phyloP scores from a whole-genome alignment of 2,113 vertebrate species.

The Mionectes macconnelli region DNA sequence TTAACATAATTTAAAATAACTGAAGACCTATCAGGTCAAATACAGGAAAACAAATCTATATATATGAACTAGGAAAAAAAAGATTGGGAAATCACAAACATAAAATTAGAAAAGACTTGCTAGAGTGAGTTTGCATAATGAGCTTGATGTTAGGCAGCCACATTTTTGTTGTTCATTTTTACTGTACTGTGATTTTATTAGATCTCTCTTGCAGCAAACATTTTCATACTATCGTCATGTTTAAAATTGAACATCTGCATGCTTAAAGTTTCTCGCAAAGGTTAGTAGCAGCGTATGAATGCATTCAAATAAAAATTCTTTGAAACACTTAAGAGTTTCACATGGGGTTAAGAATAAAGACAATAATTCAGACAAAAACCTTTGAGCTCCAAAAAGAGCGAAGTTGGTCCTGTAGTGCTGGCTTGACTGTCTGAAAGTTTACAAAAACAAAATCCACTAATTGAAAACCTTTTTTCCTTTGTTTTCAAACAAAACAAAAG shows the following conservation, averaged over 20 bases:
- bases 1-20: background rate
- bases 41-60: background rate
- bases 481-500: background rate
- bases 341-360: constrained; percentile 67
- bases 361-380: constrained; percentile 81
- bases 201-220: constrained; percentile 38
- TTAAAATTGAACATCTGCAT: constrained; percentile 61
- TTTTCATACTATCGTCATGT: constrained; percentile 5
- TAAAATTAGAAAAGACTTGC: constrained; percentile 70
- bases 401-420: constrained; percentile 81
- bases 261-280: constrained; percentile 63
- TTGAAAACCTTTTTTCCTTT: constrained; percentile 44
- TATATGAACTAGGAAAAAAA: background rate
- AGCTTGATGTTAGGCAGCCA: constrained; percentile 74
- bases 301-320: constrained; percentile 69
- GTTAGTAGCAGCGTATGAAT: constrained; percentile 73
- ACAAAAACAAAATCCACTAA: constrained; percentile 79
- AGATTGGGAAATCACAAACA: constrained; percentile 78
- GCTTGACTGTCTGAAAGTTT: constrained; percentile 83
- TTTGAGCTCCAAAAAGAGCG: constrained; percentile 83
- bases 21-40: background rate
- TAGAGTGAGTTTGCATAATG: constrained; percentile 69
- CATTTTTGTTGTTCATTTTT: constrained; percentile 30
- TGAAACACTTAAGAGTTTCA: constrained; percentile 61
- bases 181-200: constrained; percentile 33